Base-by-base conservation (phyloP, 2,888 invertebrate species). In the Tortrix viridana region DNA sequence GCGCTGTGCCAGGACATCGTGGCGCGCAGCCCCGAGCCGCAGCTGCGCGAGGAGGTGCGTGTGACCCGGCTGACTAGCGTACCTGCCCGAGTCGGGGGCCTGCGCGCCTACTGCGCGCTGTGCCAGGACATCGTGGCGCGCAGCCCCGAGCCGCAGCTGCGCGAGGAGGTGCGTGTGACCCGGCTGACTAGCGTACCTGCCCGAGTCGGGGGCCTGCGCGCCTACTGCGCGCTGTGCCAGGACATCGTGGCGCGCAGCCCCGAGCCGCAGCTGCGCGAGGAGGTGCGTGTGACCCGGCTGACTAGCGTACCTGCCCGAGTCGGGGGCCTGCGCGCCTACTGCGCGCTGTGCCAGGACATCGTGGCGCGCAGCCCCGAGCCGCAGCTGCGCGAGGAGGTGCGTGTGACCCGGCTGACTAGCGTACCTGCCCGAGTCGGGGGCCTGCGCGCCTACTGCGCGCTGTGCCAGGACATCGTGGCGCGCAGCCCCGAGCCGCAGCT, bases 141-240 rank as follows among this genome's bases (percentile, higher is more conserved):
- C 73, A 66, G 67, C 41, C 19, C 16, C 50, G 38, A 67, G 63
- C 93, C 94, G 49, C 90, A 93, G 55, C 95, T 96, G 67, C 94
- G 95, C 74, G 97, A 97, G 86, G 96, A 97, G 89, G 95, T 95
- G 79, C n/a, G n/a, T n/a, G n/a, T n/a, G n/a, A n/a, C n/a, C n/a
- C n/a, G n/a, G n/a, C n/a, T n/a, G n/a, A n/a, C n/a, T n/a, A n/a
- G n/a, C n/a, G n/a, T n/a, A n/a, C n/a, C n/a, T n/a, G n/a, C n/a
- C n/a, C n/a, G n/a, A n/a, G n/a, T n/a, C n/a, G n/a, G n/a, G n/a
- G n/a, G 96, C 55, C 90, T 98, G 70, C 94, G 94, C 69, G 94
- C 94, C 52, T 97, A 98, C 84, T 94, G 97, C 88, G 93, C 94
- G 69, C 93, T 94, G 60, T 95, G 96, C 78, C 65, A 71, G 94